phyloP scores from a whole-genome alignment of 2,888 invertebrate species.

The Graphium colonna region DNA sequence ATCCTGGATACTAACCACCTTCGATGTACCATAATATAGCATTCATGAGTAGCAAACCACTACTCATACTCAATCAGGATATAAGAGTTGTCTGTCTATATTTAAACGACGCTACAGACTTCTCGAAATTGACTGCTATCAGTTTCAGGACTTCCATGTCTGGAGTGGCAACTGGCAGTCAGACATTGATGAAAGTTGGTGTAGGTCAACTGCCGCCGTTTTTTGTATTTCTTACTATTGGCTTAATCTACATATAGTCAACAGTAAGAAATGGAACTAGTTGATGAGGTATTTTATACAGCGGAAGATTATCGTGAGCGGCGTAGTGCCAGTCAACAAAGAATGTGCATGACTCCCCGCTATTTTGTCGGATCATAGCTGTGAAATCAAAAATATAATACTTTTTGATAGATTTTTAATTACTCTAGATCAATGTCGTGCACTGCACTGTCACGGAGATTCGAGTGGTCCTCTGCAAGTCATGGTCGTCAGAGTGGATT shows the following conservation, averaged over 20 bases:
- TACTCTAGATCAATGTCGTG: conserved; percentile 60
- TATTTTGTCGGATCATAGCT: no score
- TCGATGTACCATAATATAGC: conserved; percentile 84
- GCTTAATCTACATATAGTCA: no score
- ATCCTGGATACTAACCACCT: conserved; percentile 79
- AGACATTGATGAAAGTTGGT: conserved; percentile 70
- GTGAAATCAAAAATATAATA: no score
- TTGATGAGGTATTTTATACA: conserved; percentile 62
- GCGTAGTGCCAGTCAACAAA: no score
- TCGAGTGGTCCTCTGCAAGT: conserved; percentile 71
- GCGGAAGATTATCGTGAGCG: conserved; percentile 50
- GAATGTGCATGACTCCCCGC: no score
- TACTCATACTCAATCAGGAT: conserved; percentile 69
- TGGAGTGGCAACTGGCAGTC: conserved; percentile 58
- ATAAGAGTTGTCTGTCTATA: conserved; percentile 83
- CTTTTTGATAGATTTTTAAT: no score
- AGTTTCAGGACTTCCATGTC: conserved; percentile 82
- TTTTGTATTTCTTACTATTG: no score
- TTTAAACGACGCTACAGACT: conserved; percentile 37
- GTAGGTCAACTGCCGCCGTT: no score
- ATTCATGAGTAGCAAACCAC: conserved; percentile 74
- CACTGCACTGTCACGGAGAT: conserved; percentile 68
- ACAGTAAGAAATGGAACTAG: conserved; percentile 51
- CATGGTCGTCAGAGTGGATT: conserved; percentile 60
- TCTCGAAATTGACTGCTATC: conserved; percentile 72